Evolutionary conservation across 1,140 invertebrate species (phyloP).

Genomic region (Trichomalopsis sarcophagae): DNA sequence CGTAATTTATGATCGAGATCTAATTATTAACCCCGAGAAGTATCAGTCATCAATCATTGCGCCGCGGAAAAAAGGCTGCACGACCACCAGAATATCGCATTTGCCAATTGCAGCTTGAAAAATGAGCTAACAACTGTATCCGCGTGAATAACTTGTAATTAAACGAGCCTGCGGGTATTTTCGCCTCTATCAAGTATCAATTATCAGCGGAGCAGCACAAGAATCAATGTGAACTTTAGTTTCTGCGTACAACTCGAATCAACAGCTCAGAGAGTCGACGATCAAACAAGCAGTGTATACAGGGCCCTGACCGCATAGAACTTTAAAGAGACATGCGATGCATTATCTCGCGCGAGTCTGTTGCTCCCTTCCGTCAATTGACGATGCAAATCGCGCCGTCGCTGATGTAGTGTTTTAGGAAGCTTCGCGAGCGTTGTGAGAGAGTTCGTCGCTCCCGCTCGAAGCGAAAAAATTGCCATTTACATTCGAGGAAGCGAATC

Average conservation of each 20-base stretch:
- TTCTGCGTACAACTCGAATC: background rate
- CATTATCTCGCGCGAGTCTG: background rate
- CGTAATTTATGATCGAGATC: slow-evolving; percentile 21
- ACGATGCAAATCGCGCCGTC: background rate
- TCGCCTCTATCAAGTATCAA: background rate
- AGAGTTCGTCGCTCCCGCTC: background rate
- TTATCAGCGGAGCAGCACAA: background rate
- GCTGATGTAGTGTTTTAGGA: slow-evolving; percentile 29
- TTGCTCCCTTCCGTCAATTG: background rate
- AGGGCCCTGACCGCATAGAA: background rate
- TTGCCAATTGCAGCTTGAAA: background rate
- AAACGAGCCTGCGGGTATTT: background rate
- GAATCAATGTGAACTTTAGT: too few species aligned
- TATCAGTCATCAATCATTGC: slow-evolving; percentile 27
- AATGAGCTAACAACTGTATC: background rate
- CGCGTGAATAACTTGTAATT: background rate
- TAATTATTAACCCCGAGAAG: slow-evolving; percentile 15
- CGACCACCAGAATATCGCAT: background rate
- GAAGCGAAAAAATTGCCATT: slow-evolving; percentile 2
- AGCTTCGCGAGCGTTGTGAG: background rate
- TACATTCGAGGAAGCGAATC: slow-evolving; percentile 35
- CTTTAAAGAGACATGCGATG: too few species aligned
- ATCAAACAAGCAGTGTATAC: background rate
- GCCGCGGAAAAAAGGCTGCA: background rate
- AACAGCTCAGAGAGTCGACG: background rate